A percentile compares a stretch with the other conserved stretches of the same genome.
phyloP scores from a whole-genome alignment of 2,888 invertebrate genomes.

The Amiota minor region DNA sequence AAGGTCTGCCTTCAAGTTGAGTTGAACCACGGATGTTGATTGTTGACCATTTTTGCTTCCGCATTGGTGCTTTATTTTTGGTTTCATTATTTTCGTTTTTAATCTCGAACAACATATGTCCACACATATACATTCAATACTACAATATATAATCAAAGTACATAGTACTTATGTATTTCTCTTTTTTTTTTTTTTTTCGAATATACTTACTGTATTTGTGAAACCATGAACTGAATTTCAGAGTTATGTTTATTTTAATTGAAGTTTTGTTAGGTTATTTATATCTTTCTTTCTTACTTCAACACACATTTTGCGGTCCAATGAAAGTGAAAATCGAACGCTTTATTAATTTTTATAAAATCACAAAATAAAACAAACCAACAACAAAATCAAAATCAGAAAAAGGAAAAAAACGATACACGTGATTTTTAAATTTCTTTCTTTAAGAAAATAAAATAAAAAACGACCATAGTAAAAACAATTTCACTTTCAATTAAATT shows the following conservation, averaged over 20 bases:
- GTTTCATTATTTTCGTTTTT: too few species aligned
- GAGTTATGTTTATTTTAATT: background rate
- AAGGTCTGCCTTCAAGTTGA: background rate
- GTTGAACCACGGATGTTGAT: slow-evolving; percentile 6
- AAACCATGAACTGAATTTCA: background rate
- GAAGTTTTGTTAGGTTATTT: background rate
- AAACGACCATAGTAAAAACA: slow-evolving; percentile 40
- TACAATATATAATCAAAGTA: too few species aligned
- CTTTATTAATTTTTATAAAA: too few species aligned
- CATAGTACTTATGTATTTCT: too few species aligned
- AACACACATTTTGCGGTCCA: slow-evolving; percentile 27
- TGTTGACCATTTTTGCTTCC: slow-evolving; percentile 5
- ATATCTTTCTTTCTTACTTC: background rate
- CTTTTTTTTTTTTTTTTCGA: background rate
- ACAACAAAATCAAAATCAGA: background rate
- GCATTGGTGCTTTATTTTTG: background rate
- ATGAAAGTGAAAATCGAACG: slow-evolving; percentile 36
- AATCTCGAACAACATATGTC: too few species aligned
- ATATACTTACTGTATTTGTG: background rate
- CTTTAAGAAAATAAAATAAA: slow-evolving; percentile 48
- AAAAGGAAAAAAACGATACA: slow-evolving; percentile 53
- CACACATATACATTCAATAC: too few species aligned
- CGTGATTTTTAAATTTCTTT: slow-evolving; percentile 66
- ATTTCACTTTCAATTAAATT: slow-evolving; percentile 61
- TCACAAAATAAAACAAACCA: too few species aligned